Evolutionary conservation across 2,888 invertebrate species (phyloP).

Genomic region (Limnephilus marmoratus): DNA sequence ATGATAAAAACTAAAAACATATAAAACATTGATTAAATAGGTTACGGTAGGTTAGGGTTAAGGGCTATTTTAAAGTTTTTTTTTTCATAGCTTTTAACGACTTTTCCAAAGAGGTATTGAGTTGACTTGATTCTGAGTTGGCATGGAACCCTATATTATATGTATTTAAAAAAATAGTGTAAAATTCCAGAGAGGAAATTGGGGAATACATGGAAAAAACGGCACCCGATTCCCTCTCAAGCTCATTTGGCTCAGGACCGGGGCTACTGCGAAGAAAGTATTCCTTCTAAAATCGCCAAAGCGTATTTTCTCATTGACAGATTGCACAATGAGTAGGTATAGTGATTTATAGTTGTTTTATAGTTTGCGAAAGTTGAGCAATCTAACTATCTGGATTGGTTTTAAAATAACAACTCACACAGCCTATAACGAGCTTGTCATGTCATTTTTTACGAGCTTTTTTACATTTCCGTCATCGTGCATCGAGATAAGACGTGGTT

Average conservation of each 20-base stretch:
- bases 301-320: neutral
- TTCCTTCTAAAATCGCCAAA: neutral
- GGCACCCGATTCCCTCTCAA: neutral
- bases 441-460: neutral
- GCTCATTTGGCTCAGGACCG: neutral
- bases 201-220: no score
- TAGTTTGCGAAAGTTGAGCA: neutral
- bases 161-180: no score
- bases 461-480: neutral
- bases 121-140: no score
- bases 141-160: no score
- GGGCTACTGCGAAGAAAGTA: neutral
- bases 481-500: neutral
- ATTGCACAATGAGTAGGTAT: neutral
- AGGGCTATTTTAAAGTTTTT: no score
- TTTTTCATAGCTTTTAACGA: no score
- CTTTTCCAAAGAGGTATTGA: no score
- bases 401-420: neutral
- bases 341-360: neutral
- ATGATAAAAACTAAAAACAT: no score
- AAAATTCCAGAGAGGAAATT: no score
- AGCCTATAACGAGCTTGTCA: neutral
- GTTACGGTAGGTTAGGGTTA: no score
- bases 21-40: no score
- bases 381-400: conserved; percentile 2